Percentiles rank a stretch among this genome's conserved stretches.
These are phyloP conservation scores for Pomatostomus ruficeps DNA, from an alignment of 2,113 vertebrate genomes.

Conservation along the genomic window DNA sequence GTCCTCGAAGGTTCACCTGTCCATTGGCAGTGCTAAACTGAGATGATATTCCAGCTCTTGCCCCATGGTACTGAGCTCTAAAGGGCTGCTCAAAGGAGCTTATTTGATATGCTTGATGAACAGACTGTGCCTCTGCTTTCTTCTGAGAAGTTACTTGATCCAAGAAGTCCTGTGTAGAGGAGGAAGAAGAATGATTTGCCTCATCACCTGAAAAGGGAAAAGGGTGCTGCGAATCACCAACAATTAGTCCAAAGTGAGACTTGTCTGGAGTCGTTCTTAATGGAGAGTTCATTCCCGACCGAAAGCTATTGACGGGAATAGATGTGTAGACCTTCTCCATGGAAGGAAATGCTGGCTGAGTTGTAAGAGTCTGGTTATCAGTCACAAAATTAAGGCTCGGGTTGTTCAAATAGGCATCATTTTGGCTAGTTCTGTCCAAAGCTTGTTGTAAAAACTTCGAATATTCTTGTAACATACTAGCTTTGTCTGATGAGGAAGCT, in stretches of 20 bases:
- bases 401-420: slow-evolving; percentile 97
- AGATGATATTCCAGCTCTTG: slow-evolving; percentile 86
- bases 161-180: slow-evolving; percentile 93
- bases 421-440: slow-evolving; percentile 98
- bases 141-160: slow-evolving; percentile 95
- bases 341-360: slow-evolving; percentile 90
- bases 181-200: slow-evolving; percentile 87
- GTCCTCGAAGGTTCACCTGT: slow-evolving; percentile 91
- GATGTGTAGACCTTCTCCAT: slow-evolving; percentile 92
- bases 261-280: slow-evolving; percentile 93
- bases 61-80: slow-evolving; percentile 89
- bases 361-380: slow-evolving; percentile 88
- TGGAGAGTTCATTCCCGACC: slow-evolving; percentile 92
- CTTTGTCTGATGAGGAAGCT: slow-evolving; percentile 89
- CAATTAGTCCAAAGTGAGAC: slow-evolving; percentile 93
- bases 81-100: slow-evolving; percentile 95
- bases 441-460: slow-evolving; percentile 98
- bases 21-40: slow-evolving; percentile 95
- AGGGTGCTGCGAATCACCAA: slow-evolving; percentile 93
- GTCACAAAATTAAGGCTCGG: slow-evolving; percentile 94
- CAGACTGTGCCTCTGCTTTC: slow-evolving; percentile 91
- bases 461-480: slow-evolving; percentile 96
- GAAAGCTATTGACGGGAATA: slow-evolving; percentile 86
- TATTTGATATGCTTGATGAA: slow-evolving; percentile 94
- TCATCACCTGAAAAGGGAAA: slow-evolving; percentile 97